A percentile compares a stretch with the other conserved stretches of the same genome.
Evolutionary conservation across 1,140 invertebrate genomes (phyloP).

Genomic region (Diuraphis noxia): DNA sequence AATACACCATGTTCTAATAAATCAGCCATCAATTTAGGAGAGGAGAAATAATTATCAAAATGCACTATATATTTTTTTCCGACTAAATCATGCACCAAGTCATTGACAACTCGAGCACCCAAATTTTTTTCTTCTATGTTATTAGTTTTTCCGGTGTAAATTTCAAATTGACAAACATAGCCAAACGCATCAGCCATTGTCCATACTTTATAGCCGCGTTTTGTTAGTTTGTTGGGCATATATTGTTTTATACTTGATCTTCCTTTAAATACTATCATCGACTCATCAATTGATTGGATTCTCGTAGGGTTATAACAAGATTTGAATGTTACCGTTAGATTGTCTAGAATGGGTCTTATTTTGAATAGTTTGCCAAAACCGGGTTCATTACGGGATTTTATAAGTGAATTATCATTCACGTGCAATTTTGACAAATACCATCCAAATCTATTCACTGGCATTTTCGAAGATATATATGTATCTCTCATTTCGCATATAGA

Average conservation of each 20-base stretch:
- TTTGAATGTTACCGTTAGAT: slow-evolving; percentile 33
- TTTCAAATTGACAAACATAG: slow-evolving; percentile 55
- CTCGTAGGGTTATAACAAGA: slow-evolving; percentile 43
- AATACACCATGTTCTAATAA: background rate
- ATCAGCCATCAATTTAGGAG: background rate
- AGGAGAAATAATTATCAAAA: background rate
- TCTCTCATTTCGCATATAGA: slow-evolving; percentile 59
- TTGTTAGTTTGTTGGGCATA: slow-evolving; percentile 56
- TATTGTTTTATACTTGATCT: slow-evolving; percentile 57
- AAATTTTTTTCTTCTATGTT: slow-evolving; percentile 55
- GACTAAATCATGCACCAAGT: slow-evolving; percentile 55
- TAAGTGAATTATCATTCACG: slow-evolving; percentile 57
- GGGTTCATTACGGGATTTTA: slow-evolving; percentile 54
- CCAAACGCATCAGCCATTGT: slow-evolving; percentile 50
- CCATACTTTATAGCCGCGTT: slow-evolving; percentile 57
- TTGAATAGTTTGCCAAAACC: slow-evolving; percentile 58
- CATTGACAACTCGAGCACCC: slow-evolving; percentile 56
- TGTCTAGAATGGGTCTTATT: slow-evolving; percentile 55
- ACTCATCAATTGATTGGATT: slow-evolving; percentile 57
- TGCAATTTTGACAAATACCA: slow-evolving; percentile 58
- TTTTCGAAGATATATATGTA: slow-evolving; percentile 59
- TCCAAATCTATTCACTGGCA: slow-evolving; percentile 57
- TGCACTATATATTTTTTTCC: slow-evolving; percentile 52
- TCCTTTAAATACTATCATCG: slow-evolving; percentile 58
- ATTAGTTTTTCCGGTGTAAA: slow-evolving; percentile 56